These are phyloP conservation scores for Ictalurus furcatus DNA, from an alignment of 2,113 vertebrate genomes.

Conservation along the genomic window DNA sequence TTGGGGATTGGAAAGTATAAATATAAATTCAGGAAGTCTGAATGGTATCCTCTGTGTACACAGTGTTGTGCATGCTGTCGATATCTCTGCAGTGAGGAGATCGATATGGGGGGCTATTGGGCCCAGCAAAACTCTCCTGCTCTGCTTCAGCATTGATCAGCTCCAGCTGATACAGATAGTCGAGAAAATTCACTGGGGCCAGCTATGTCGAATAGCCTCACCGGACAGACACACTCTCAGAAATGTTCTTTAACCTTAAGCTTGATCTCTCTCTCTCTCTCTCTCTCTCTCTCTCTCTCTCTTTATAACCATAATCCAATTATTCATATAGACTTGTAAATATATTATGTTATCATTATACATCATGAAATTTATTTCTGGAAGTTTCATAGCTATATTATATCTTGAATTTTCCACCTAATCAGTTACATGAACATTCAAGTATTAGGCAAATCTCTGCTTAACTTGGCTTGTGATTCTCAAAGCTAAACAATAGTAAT, in stretches of 20 bases:
- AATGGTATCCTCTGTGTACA: conserved; percentile 28
- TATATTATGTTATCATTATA: not conserved
- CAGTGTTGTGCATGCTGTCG: conserved; percentile 36
- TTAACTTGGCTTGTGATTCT: not conserved
- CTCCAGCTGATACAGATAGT: conserved; percentile 24
- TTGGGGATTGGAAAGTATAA: not conserved
- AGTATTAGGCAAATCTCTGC: not conserved
- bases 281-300: conserved; percentile 14
- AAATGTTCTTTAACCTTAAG: not conserved
- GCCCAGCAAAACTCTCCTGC: conserved; percentile 14
- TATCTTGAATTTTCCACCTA: not conserved
- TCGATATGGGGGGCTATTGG: conserved; percentile 38
- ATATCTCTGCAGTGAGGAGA: conserved; percentile 41
- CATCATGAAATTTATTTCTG: not conserved
- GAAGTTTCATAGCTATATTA: not conserved
- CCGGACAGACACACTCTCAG: not conserved
- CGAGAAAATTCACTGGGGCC: not conserved
- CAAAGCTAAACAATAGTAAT: not conserved
- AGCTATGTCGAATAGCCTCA: not conserved
- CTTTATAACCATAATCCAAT: not conserved
- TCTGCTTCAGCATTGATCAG: conserved; percentile 27
- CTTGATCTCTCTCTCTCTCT: not conserved
- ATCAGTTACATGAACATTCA: not conserved
- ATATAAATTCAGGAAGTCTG: conserved; percentile 15
- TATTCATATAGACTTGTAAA: not conserved